phyloP scores from a whole-genome alignment of 1,140 invertebrate genomes.

The Diachasma alloeum region DNA sequence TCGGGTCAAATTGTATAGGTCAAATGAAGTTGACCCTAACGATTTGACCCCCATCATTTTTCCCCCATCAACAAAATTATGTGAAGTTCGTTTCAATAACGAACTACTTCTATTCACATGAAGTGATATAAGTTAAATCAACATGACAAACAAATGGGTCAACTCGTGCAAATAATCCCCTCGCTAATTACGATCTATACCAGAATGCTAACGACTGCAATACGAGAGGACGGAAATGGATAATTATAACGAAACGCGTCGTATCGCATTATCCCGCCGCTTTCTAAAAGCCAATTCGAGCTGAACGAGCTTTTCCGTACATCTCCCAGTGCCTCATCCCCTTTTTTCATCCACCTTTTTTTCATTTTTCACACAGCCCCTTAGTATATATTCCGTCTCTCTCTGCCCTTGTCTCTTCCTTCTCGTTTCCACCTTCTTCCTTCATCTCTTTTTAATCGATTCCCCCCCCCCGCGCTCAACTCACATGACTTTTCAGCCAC shows the following conservation, averaged over 20 bases:
- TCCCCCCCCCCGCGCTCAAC: neutral
- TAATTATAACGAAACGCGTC: conserved; percentile 28
- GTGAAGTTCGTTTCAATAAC: too few relatives aligned
- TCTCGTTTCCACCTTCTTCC: conserved; percentile 10
- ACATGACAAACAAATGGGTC: too few relatives aligned
- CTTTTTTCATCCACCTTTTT: conserved; percentile 12
- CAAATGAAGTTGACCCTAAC: too few relatives aligned
- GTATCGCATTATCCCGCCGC: conserved; percentile 18
- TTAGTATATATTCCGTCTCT: neutral
- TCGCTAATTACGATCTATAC: too few relatives aligned
- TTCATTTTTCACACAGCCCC: neutral
- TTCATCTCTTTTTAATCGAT: conserved; percentile 23
- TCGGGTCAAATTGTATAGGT: too few relatives aligned
- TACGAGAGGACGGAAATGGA: neutral
- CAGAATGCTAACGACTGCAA: too few relatives aligned
- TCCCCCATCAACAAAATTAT: too few relatives aligned
- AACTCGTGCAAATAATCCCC: too few relatives aligned
- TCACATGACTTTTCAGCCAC: conserved; percentile 4
- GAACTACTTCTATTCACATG: too few relatives aligned
- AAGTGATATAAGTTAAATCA: too few relatives aligned
- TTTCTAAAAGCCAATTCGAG: conserved; percentile 25
- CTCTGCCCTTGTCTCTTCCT: neutral
- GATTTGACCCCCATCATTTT: too few relatives aligned
- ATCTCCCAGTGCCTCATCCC: neutral
- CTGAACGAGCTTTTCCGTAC: conserved; percentile 18